Conservation (phyloP, 1,140 invertebrate genomes). For the Maniola jurtina region DNA sequence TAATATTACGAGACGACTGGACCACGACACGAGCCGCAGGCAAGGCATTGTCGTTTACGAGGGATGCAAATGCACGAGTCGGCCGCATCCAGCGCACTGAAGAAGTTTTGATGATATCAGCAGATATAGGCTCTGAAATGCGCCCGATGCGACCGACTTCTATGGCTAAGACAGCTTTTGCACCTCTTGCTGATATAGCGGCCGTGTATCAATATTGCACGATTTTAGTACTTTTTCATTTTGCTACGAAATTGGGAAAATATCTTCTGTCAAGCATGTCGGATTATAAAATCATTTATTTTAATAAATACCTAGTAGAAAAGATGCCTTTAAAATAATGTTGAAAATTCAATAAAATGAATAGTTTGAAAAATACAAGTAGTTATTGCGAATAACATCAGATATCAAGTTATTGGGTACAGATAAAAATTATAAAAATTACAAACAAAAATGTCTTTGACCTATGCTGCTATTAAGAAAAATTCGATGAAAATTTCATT, state of each 20-base stretch:
- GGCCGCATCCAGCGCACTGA: too few species aligned
- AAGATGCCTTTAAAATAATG: background rate
- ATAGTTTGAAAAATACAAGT: background rate
- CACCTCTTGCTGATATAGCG: too few species aligned
- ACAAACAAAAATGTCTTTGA: background rate
- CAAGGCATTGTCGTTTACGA: too few species aligned
- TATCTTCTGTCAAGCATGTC: conserved; percentile 24
- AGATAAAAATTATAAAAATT: background rate
- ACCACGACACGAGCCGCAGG: too few species aligned
- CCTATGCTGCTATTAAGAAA: too few species aligned
- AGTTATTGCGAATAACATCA: background rate
- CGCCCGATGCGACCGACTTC: too few species aligned
- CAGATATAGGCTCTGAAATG: too few species aligned
- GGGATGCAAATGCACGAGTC: too few species aligned
- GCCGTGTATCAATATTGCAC: conserved; percentile 18
- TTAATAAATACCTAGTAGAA: background rate
- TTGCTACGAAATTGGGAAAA: conserved; percentile 21
- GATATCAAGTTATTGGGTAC: background rate
- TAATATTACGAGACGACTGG: too few species aligned
- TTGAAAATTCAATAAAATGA: background rate
- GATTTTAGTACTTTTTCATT: conserved; percentile 13
- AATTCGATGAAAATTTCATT: too few species aligned
- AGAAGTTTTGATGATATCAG: too few species aligned
- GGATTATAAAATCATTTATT: conserved; percentile 19
- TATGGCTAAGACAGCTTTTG: too few species aligned